phyloP scores from a whole-genome alignment of 1,140 invertebrate genomes.

The Pachyrhynchus sulphureomaculatus region DNA sequence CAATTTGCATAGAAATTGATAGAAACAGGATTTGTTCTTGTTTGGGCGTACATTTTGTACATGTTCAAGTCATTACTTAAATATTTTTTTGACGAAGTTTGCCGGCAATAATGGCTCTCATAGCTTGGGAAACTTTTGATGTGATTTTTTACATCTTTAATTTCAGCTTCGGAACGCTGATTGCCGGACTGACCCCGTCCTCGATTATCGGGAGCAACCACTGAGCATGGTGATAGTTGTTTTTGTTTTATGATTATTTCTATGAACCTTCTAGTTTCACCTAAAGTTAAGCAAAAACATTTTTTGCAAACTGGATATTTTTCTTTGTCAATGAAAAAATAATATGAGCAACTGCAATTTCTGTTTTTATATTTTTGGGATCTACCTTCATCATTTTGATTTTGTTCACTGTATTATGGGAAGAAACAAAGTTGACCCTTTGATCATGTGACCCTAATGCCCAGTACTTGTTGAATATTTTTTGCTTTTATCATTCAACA shows the following conservation, averaged over 20 bases:
- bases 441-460: not conserved
- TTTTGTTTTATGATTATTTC: not conserved
- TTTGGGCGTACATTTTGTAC: no score
- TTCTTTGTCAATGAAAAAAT: not conserved
- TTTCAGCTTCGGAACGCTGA: not conserved
- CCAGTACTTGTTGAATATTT: not conserved
- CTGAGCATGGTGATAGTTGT: not conserved
- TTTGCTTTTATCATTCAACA: not conserved
- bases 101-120: constrained; percentile 1
- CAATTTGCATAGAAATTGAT: not conserved
- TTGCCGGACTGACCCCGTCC: not conserved
- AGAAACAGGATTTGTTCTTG: not conserved
- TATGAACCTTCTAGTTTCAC: not conserved
- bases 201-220: not conserved
- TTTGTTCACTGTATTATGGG: not conserved
- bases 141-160: not conserved
- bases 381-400: not conserved
- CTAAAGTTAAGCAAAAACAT: constrained; percentile 3
- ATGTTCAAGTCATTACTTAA: not conserved
- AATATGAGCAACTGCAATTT: not conserved
- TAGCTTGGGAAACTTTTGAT: not conserved
- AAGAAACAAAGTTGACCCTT: not conserved
- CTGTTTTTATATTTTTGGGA: not conserved
- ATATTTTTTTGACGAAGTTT: not conserved
- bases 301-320: constrained; percentile 3